These are phyloP conservation scores for Theristus sp. DNA, from an alignment of 2,888 invertebrate genomes.

Conservation along the genomic window DNA sequence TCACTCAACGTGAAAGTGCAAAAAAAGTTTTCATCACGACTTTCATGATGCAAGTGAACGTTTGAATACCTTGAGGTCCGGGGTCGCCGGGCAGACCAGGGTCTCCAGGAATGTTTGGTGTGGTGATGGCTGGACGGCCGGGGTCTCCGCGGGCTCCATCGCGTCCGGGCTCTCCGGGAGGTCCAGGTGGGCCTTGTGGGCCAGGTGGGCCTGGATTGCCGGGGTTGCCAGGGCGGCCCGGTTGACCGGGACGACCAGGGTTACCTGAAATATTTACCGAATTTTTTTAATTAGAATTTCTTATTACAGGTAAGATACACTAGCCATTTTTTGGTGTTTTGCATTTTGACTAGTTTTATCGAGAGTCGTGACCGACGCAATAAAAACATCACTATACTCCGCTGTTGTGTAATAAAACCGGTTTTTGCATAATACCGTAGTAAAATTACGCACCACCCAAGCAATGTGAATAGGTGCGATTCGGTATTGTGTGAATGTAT, in stretches of 20 bases:
- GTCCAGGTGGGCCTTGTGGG: constrained; percentile 1
- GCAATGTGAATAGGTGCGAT: too few species aligned
- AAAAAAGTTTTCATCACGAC: neutral
- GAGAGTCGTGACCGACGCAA: neutral
- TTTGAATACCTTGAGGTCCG: constrained; percentile 7
- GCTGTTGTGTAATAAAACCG: neutral
- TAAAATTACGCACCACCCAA: too few species aligned
- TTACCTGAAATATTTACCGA: constrained; percentile 8
- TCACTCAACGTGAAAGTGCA: neutral
- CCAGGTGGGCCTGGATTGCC: constrained; percentile 6
- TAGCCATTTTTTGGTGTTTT: too few species aligned
- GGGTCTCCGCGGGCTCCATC: constrained; percentile 18
- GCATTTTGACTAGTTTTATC: too few species aligned
- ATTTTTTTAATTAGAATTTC: neutral
- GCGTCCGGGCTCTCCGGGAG: constrained; percentile 1
- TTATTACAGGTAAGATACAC: too few species aligned
- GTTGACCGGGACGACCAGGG: constrained; percentile 17
- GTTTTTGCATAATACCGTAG: too few species aligned
- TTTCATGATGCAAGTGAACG: neutral
- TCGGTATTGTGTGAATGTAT: too few species aligned
- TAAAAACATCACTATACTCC: neutral
- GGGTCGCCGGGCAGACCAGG: constrained; percentile 25
- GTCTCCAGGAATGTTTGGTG: constrained; percentile 26
- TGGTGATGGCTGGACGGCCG: constrained; percentile 25
- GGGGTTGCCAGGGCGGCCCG: constrained; percentile 23